Conservation (phyloP, 1,140 invertebrate species). For the Ips typographus region DNA sequence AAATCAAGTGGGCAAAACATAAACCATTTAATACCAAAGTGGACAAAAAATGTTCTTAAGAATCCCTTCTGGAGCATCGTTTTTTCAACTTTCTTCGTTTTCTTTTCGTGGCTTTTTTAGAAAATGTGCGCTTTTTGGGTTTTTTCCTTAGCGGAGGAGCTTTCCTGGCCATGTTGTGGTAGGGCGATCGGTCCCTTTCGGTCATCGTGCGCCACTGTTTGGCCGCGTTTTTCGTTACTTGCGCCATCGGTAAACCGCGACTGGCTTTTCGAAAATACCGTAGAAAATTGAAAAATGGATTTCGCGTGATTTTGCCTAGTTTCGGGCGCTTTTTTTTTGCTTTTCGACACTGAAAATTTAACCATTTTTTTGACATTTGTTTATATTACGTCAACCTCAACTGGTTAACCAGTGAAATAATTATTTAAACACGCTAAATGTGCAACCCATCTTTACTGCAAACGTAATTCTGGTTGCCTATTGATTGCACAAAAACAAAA, state of each 20-base stretch:
- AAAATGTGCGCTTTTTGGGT: neutral
- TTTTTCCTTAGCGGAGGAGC: neutral
- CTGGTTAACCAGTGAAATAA: too few species aligned
- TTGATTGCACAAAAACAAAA: too few species aligned
- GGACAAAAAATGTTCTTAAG: neutral
- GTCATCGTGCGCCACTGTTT: slow-evolving; percentile 7
- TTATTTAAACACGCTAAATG: too few species aligned
- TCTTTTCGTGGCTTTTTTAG: too few species aligned
- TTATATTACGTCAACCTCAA: too few species aligned
- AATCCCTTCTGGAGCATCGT: neutral
- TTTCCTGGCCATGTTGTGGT: slow-evolving; percentile 8
- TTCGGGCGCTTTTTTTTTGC: neutral
- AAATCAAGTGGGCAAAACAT: too few species aligned
- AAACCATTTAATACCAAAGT: too few species aligned
- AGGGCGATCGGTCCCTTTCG: slow-evolving; percentile 18
- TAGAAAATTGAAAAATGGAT: slow-evolving; percentile 10
- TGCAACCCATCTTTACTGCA: too few species aligned
- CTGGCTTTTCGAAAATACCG: neutral
- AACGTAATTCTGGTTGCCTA: too few species aligned
- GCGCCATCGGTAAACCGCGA: neutral
- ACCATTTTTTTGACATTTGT: too few species aligned
- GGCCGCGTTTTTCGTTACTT: neutral
- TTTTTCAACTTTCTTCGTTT: too few species aligned
- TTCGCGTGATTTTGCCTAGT: slow-evolving; percentile 6
- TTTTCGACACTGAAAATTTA: too few species aligned